Percentiles rank a stretch among this genome's conserved stretches.
Evolutionary conservation across 2,113 vertebrate species (phyloP).

Genomic region (Chamaetylas fuelleborni): DNA sequence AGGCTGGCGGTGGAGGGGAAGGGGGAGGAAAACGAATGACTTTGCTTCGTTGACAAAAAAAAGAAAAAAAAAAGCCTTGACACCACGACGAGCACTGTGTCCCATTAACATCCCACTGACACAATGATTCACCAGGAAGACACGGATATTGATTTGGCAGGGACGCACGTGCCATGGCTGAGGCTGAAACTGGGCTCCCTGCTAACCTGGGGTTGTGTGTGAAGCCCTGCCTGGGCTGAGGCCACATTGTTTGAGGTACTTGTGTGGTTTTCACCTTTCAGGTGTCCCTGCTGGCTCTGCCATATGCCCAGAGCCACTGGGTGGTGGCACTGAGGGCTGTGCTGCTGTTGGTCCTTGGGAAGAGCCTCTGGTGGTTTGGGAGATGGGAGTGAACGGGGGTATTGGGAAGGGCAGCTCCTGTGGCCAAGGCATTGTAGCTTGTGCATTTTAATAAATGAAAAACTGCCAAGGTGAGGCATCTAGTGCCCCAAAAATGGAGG

Average conservation of each 20-base stretch:
- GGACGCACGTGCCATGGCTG: background rate
- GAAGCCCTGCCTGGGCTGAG: background rate
- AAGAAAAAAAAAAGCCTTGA: background rate
- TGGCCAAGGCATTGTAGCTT: background rate
- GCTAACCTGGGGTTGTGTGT: background rate
- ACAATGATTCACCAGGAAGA: conserved; percentile 14
- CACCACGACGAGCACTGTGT: background rate
- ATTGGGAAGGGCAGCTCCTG: background rate
- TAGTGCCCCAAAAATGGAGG: background rate
- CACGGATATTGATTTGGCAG: background rate
- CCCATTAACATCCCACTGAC: conserved; percentile 38
- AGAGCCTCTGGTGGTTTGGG: background rate
- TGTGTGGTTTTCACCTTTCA: background rate
- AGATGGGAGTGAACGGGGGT: background rate
- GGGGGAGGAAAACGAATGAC: conserved; percentile 10
- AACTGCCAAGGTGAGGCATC: accelerated
- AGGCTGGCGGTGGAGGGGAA: background rate
- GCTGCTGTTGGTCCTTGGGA: background rate
- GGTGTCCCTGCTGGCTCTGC: background rate
- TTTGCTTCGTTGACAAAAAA: conserved; percentile 27
- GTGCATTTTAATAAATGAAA: accelerated
- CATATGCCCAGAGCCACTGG: accelerated
- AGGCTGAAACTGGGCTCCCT: background rate
- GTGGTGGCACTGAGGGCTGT: background rate
- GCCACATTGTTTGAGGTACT: accelerated